Evolutionary conservation across 2,113 vertebrate species (phyloP), one percentile per base, ranked within the genome.

Genomic region (Hyperoodon ampullatus): DNA sequence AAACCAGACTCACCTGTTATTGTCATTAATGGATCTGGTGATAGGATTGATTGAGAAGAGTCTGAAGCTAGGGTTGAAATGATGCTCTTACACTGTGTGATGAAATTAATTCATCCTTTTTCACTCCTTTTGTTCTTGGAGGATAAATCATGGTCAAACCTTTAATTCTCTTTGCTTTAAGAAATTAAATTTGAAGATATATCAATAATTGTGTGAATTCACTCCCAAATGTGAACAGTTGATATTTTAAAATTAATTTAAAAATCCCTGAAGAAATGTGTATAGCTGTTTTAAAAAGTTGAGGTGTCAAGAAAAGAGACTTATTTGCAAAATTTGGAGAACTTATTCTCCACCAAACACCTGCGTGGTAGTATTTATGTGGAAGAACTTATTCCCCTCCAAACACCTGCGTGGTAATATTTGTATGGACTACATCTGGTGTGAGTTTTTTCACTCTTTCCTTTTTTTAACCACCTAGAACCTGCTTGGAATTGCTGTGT

Each of bases 401-500:
- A 95, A 97, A 91, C 92, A 98, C 94, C 94, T 82, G 24, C 23
- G 55, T 97, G 80, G 81, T 97, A 83, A 86, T 97, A 94, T 2
- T 90, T 88, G 53, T 97, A 95, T 98, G 70, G 58, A 58, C 42
- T 93, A 97, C 96, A 97, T 97, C 90, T 97, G 98, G 96, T 98
- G 72, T 80, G 26, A 96, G 11, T 97, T 88, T 70, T 97, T 28
- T 71, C 77, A 13, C 26, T 96, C 81, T 90, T 97, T 93, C 87
- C 12, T 96, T 91, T 97, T 94, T 84, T 96, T 95, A 97, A 97
- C 80, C 83, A 97, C 94, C 96, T 88, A 97, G 97, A 97, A 98
- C 97, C 97, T 98, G 98, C 97, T 96, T 74, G 53, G 97, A 98
- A 97, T 66, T 98, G 82, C 91, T 96, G 65, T 96, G 93, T 96